A percentile compares a stretch with the other conserved stretches of the same genome.
Evolutionary conservation across 2,888 invertebrate genomes (phyloP).

Genomic region (Chloroclystis v-ata): DNA sequence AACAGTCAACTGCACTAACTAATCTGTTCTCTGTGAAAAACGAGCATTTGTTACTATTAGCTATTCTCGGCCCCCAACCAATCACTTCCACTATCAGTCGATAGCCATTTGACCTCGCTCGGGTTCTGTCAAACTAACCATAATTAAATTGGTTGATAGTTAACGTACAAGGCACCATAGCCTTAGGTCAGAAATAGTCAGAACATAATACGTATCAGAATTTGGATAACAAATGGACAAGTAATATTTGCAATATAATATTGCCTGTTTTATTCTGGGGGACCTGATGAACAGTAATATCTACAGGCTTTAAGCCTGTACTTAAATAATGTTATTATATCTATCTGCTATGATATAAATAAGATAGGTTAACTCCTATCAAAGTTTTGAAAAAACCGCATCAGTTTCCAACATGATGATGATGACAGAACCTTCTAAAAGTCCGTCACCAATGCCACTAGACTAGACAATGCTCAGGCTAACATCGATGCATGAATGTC

Average conservation of each 20-base stretch:
- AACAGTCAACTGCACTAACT: constrained; percentile 27
- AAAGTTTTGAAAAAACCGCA: constrained; percentile 24
- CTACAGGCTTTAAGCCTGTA: no score
- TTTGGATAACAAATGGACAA: no score
- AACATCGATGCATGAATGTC: constrained; percentile 41
- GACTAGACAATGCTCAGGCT: constrained; percentile 51
- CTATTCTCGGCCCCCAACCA: constrained; percentile 36
- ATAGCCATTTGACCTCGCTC: constrained; percentile 29
- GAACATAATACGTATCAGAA: no score
- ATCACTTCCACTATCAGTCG: constrained; percentile 52
- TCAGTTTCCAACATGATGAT: constrained; percentile 36
- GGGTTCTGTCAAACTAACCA: not conserved
- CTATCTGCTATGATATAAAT: no score
- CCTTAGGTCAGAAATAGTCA: no score
- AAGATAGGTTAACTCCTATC: no score
- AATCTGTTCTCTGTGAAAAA: not conserved
- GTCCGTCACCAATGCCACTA: constrained; percentile 54
- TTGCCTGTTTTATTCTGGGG: no score
- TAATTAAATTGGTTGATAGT: not conserved
- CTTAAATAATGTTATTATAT: no score
- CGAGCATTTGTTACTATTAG: not conserved
- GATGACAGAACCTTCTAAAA: constrained; percentile 46
- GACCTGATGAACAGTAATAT: no score
- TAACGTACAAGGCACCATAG: no score
- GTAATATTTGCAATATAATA: no score